phyloP scores from a whole-genome alignment of 1,140 invertebrate genomes.

The Neodiprion pinetum region DNA sequence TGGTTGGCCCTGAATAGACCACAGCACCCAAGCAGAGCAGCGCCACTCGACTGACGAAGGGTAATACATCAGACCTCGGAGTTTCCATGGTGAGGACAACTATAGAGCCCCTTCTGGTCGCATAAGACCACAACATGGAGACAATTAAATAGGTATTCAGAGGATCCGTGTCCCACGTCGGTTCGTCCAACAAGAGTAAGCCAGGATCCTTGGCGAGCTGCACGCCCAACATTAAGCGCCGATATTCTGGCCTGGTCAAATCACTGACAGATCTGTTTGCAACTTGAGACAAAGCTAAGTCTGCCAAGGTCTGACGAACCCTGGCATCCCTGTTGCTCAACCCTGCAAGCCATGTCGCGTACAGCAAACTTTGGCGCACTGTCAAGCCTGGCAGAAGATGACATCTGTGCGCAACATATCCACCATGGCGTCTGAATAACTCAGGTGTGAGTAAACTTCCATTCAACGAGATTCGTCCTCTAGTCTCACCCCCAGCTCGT shows the following conservation, averaged over 20 bases:
- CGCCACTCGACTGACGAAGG: conserved; percentile 84
- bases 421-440: conserved; percentile 84
- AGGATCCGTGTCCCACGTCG: conserved; percentile 89
- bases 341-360: conserved; percentile 70
- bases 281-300: conserved; percentile 87
- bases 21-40: conserved; percentile 87
- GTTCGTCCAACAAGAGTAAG: conserved; percentile 86
- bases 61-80: conserved; percentile 90
- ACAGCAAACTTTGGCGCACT: conserved; percentile 83
- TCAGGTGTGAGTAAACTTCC: conserved; percentile 80
- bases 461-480: conserved; percentile 87
- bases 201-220: conserved; percentile 88
- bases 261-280: conserved; percentile 81
- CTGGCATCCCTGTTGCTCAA: conserved; percentile 54
- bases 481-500: conserved; percentile 72
- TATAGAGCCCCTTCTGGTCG: conserved; percentile 88
- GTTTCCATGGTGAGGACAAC: conserved; percentile 92
- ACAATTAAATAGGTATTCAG: conserved; percentile 91
- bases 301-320: conserved; percentile 84
- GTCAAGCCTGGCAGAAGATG: conserved; percentile 84
- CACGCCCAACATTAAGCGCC: conserved; percentile 84
- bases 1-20: conserved; percentile 88
- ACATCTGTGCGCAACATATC: conserved; percentile 84
- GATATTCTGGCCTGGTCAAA: conserved; percentile 83
- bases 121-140: conserved; percentile 90